Base-by-base conservation (phyloP, 92 coral and sea anemone genomes). In the Micromussa lordhowensis region DNA sequence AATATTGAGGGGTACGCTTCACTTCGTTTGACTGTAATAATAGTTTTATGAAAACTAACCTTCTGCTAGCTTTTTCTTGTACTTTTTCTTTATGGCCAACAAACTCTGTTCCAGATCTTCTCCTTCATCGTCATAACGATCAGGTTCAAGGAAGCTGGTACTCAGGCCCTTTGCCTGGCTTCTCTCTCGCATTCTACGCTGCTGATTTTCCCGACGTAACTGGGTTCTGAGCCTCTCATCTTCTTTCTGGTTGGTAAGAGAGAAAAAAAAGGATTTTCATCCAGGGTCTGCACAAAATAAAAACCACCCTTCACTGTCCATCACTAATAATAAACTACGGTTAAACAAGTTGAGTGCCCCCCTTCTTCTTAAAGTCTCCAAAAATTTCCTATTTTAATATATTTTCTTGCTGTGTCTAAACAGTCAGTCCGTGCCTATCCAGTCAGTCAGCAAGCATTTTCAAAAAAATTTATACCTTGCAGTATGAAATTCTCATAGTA, bases 151-250 rank as follows among this genome's bases (percentile, higher is more conserved):
- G 75, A 94, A 97, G 79, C 94, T 90, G 1, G 95, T 91, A 40
- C 96, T 97, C 69, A 97, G 92, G 22, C 98, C 95, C 85, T 92
- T 96, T 54, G 96, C 96, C 55, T 97, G 98, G 48, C 94, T 94
- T 70, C 98, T 85, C 69, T 97, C 99, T 51, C 95, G 82, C 93
- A 91, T 96, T 82, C 99, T 88, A 31, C 99, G 92, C 84, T 96
- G 98, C 76, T 97, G 99, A 76, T 94, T 97, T 84, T 97, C 99
- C 66, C 95, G 92, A 11, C 99, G 99, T 78, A 97, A 81, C 88
- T 96, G 99, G 29, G 98, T 86, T 71, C 99, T 88, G n/a, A 97
- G 93, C 78, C 96, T 92, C 79, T 97, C 99, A 79, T 97, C 99
- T 59, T 97, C 99, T 97, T 95, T 97, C 99, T 97, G 82, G 19